Conservation (phyloP, 2,113 vertebrate species). For the Phoenicopterus ruber region DNA sequence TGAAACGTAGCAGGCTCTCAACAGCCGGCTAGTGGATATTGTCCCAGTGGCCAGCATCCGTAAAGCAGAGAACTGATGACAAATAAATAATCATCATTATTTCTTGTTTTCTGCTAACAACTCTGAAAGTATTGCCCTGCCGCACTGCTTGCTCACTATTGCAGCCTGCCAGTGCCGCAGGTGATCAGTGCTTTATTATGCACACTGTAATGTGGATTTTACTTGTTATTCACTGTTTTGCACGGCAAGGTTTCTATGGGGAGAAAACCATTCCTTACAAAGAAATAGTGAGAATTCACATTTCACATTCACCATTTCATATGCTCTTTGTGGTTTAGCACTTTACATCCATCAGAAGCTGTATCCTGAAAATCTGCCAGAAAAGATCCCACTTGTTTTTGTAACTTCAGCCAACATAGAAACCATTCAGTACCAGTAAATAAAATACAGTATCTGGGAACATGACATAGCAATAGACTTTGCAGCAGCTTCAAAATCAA, state of each 20-base stretch:
- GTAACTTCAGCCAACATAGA: not conserved
- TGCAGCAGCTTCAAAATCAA: not conserved
- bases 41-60: not conserved
- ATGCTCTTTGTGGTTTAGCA: not conserved
- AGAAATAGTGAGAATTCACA: not conserved
- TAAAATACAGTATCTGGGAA: not conserved
- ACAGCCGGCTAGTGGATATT: not conserved
- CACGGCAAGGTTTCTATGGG: not conserved
- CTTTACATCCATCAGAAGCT: not conserved
- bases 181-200: not conserved
- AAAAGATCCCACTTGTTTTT: not conserved
- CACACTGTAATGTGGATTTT: not conserved
- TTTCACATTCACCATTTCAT: not conserved
- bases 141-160: not conserved
- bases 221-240: not conserved
- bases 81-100: not conserved
- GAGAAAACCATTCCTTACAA: not conserved
- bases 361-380: not conserved
- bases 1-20: not conserved
- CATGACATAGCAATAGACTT: not conserved
- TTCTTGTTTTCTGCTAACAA: not conserved
- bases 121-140: not conserved
- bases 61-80: not conserved
- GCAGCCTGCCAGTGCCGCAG: not conserved
- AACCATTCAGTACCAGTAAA: not conserved